Base-by-base conservation (phyloP, 2,888 invertebrate genomes). In the Polylopha cassiicola region DNA sequence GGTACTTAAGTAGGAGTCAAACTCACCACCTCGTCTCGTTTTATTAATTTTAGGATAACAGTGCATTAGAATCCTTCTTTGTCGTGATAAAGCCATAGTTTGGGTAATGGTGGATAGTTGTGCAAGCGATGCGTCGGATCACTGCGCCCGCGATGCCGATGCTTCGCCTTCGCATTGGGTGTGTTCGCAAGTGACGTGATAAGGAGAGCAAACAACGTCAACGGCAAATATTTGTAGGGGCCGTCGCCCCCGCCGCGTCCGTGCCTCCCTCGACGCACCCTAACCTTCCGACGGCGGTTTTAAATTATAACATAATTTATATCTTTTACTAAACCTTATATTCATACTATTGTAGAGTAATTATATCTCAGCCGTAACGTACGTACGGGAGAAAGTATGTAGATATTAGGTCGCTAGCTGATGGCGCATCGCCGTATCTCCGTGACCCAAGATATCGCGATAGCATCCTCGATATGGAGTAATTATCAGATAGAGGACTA, bases 401-500 rank as follows among this genome's bases (percentile, higher is more conserved):
- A 15, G 22, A 32, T 27, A 10, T 23, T 29, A 28, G 28, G 17
- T 29, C 16, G 30, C 15, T 14, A 18, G 32, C 27, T 38, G 21
- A 20, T 39, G 17, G 36, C 37, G 44, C 39, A 42, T 39, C 57
- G 49, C 47, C 59, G 48, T 73, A 71, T 74, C 73, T 72, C 53
- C 53, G 47, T 56, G 58, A 56, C 54, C 60, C 48, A 58, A 71
- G 71, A 72, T 74, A 73, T 63, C 65, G 65, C 68, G 74, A 74
- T 74, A 76, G 61, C 71, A 73, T 74, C 77, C 77, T 65, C 59
- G 81, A 79, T 81, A 81, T 54, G 55, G 56, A 61, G 58, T 74
- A 78, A 79, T 80, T 81, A 81, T 82, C 81, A 78, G 82, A 80
- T 81, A 81, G 63, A 62, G 65, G 60, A 62, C 57, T 53, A 65